Percentiles rank a stretch among this genome's conserved stretches.
Conservation (phyloP, 2,888 invertebrate genomes). For the Corythucha ciliata region DNA sequence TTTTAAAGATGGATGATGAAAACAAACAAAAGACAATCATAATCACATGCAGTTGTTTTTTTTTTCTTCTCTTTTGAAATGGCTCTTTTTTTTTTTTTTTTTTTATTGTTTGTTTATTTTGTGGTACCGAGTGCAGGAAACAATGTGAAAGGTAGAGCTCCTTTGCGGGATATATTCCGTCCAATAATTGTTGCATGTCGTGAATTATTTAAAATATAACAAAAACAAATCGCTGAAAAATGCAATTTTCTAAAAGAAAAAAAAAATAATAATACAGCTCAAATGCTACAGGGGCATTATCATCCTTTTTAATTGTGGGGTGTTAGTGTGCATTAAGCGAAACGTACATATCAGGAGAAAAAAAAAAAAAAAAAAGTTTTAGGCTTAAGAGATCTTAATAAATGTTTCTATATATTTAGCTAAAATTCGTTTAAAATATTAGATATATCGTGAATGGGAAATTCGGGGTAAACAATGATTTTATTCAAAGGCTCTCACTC, state of each 20-base stretch:
- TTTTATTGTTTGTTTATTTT: no score
- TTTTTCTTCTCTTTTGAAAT: no score
- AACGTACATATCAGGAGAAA: conserved; percentile 36
- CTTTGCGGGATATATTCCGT: conserved; percentile 35
- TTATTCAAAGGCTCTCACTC: conserved; percentile 1
- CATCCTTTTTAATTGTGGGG: conserved; percentile 29
- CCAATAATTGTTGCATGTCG: conserved; percentile 33
- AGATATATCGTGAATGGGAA: conserved; percentile 17
- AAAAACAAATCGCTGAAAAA: conserved; percentile 26
- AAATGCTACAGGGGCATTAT: conserved; percentile 35
- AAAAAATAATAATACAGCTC: conserved; percentile 32
- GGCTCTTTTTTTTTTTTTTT: no score
- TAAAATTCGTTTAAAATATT: conserved; percentile 9
- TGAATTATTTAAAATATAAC: conserved; percentile 21
- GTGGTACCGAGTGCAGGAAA: no score
- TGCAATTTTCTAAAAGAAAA: conserved; percentile 24
- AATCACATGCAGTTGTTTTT: no score
- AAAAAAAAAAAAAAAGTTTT: no score
- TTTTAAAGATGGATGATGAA: no score
- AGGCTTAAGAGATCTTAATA: conserved; percentile 32
- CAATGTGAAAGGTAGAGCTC: no score
- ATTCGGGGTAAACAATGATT: neutral
- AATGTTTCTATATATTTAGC: conserved; percentile 33
- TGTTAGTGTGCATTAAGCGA: conserved; percentile 33
- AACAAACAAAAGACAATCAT: no score